A percentile compares a stretch with the other conserved stretches of the same genome.
Conservation (phyloP, 2,888 invertebrate species). For the Drosophila koepferae region DNA sequence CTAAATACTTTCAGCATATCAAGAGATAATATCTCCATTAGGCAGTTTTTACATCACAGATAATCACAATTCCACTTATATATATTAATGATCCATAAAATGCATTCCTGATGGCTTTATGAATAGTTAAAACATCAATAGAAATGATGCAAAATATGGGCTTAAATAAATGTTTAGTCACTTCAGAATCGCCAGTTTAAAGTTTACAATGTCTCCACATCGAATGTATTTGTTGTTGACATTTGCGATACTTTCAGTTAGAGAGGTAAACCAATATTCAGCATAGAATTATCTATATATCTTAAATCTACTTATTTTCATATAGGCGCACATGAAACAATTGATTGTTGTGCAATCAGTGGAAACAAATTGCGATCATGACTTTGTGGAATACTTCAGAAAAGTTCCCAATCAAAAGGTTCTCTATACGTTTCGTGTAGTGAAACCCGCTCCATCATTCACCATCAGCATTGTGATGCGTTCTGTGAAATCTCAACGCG, state of each 20-base stretch:
- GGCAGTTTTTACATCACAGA: no score
- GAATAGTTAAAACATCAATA: not conserved
- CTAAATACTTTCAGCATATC: no score
- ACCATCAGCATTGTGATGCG: conserved; percentile 18
- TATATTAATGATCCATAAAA: not conserved
- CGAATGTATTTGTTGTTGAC: no score
- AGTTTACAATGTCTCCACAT: not conserved
- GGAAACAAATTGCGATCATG: conserved; percentile 38
- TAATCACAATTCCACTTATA: no score
- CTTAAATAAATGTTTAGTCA: not conserved
- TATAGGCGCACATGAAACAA: conserved; percentile 4
- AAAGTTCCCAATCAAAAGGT: not conserved
- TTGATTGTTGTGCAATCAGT: conserved; percentile 13
- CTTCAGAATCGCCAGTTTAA: not conserved
- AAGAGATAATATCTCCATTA: no score
- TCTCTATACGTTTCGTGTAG: conserved; percentile 31
- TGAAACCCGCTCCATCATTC: conserved; percentile 12
- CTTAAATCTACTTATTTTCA: not conserved
- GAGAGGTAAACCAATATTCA: not conserved
- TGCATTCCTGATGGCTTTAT: not conserved
- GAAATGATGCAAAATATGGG: not conserved
- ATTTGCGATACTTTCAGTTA: not conserved
- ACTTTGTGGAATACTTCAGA: conserved; percentile 36
- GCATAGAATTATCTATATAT: not conserved
- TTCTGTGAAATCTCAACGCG: conserved; percentile 3